These are phyloP conservation scores for Mystacornis crossleyi DNA, from an alignment of 2,113 vertebrate genomes.

Conservation along the genomic window DNA sequence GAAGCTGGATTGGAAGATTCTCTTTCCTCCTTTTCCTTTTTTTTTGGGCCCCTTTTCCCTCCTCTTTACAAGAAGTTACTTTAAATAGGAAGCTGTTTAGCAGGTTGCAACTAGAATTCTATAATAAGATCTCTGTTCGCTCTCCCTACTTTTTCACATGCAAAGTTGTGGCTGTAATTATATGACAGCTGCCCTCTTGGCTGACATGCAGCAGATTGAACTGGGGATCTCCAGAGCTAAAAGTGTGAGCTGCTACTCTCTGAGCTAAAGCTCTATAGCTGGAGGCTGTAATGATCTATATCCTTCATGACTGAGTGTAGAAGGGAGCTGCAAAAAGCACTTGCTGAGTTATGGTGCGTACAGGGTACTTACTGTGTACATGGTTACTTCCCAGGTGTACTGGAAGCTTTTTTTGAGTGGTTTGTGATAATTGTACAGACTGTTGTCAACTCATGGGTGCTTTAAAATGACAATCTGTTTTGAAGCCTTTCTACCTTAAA, in stretches of 20 bases:
- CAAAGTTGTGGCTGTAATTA: slow-evolving; percentile 67
- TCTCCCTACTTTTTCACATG: slow-evolving; percentile 65
- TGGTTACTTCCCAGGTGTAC: background rate
- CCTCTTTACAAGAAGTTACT: slow-evolving; percentile 14
- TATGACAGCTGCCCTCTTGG: slow-evolving; percentile 70
- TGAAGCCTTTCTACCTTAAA: slow-evolving; percentile 11
- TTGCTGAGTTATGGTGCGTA: slow-evolving; percentile 19
- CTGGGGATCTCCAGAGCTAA: slow-evolving; percentile 67
- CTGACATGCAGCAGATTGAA: slow-evolving; percentile 68
- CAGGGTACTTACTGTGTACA: background rate
- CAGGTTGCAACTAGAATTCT: slow-evolving; percentile 61
- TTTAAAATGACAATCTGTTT: slow-evolving; percentile 8
- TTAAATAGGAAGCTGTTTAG: slow-evolving; percentile 53
- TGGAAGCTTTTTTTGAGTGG: background rate
- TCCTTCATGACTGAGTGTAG: slow-evolving; percentile 43
- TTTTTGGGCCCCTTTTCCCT: background rate
- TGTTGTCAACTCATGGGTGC: background rate
- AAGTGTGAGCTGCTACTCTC: slow-evolving; percentile 62
- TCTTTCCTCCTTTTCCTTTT: background rate
- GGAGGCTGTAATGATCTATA: slow-evolving; percentile 63
- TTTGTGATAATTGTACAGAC: slow-evolving; percentile 1
- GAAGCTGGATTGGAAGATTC: background rate
- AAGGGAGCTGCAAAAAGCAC: slow-evolving; percentile 45
- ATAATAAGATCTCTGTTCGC: slow-evolving; percentile 29
- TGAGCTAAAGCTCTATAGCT: slow-evolving; percentile 56